Percentiles rank a stretch among this genome's conserved stretches.
Evolutionary conservation across 2,797 vertebrate species (phyloP).

Genomic region (Poecilia gillii): DNA sequence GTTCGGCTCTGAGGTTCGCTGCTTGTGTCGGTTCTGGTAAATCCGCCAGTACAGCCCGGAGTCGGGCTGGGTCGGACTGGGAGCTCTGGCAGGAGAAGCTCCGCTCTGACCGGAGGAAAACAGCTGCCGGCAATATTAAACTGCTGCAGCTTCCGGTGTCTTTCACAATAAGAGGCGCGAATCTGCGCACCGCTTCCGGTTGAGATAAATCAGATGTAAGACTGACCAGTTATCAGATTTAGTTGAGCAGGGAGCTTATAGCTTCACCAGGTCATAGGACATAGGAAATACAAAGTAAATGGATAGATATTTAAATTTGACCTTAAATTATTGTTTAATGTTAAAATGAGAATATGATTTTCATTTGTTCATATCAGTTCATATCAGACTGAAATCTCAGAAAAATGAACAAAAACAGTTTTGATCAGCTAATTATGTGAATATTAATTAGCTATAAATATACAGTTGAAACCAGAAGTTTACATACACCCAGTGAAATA

Average conservation of each 20-base stretch:
- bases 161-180: slow-evolving; percentile 29
- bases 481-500: too few relatives aligned
- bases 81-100: slow-evolving; percentile 24
- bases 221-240: background rate
- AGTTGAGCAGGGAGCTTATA: background rate
- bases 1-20: background rate
- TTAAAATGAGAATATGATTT: background rate
- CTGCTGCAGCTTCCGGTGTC: background rate
- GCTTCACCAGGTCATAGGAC: too few relatives aligned
- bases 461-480: background rate
- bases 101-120: background rate
- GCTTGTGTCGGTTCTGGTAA: background rate
- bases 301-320: background rate
- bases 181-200: background rate
- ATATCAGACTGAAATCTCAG: background rate
- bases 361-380: background rate
- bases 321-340: background rate
- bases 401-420: background rate
- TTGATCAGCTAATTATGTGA: background rate
- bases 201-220: too few relatives aligned
- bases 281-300: background rate
- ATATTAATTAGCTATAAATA: background rate
- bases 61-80: background rate
- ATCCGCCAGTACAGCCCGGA: background rate
- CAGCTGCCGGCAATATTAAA: background rate